Base-by-base conservation (phyloP, 2,888 invertebrate genomes). In the Hirtodrosophila cameraria region DNA sequence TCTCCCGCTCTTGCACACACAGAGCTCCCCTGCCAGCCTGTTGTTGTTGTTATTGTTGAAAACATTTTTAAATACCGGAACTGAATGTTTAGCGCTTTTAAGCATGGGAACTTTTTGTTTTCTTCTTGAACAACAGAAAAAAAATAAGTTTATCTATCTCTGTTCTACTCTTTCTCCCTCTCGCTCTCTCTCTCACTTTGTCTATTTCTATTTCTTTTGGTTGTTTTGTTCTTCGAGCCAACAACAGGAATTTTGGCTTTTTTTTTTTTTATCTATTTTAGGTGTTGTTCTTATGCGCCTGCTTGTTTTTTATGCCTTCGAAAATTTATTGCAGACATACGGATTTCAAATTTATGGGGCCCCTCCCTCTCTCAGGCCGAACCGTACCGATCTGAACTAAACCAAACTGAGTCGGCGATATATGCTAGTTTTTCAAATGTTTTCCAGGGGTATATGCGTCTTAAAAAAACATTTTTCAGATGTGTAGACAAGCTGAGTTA, bases 61-160 rank as follows among this genome's bases (percentile, higher is more conserved):
- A 87, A 83, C 81, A 87, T 81, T 80, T 84, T 88, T 88, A 87
- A 88, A 87, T 86, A 88, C 88, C 88, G 88, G 88, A 88, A 88
- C 88, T 87, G 84, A 75, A 84, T 87, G 86, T 88, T 88, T 86
- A 88, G 77, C 85, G 87, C 79, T 88, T 88, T 87, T 78, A 82
- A 87, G 87, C 86, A 86, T 88, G 83, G 88, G 81, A 83, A 88
- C 83, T 85, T 85, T 82, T 86, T 77, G 80, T 81, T 81, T 80
- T 81, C 80, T 74, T 77, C 72, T 67, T 38, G 57, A 25, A 31
- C 16, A 54, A 59, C 31, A 50, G 41, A 31, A 42, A 58, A 50
- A 38, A 59, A 64, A 60, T 31, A 64, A 66, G 11, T 54, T 45
- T 35, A 35, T 61, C 41, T 38, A 42, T 27, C 36, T 43, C n/a